Conservation (phyloP, 2,888 invertebrate genomes). For the Suillia variegata region DNA sequence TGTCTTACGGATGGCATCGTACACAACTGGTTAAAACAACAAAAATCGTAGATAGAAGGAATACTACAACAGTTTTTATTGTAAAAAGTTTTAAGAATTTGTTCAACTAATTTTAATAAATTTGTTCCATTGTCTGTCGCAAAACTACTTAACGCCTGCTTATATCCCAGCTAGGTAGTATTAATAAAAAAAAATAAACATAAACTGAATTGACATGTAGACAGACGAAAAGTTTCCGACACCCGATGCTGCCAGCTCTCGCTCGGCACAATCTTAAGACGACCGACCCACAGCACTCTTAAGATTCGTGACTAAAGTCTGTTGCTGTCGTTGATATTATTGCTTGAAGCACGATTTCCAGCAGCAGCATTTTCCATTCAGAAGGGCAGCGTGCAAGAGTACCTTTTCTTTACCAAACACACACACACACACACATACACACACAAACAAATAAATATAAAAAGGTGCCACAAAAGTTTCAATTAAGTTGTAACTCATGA, state of each 20-base stretch:
- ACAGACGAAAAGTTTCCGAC: constrained; percentile 17
- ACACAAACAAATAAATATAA: constrained; percentile 9
- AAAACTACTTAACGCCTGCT: constrained; percentile 55
- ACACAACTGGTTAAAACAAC: too few species aligned
- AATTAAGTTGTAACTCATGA: constrained; percentile 55
- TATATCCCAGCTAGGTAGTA: constrained; percentile 47
- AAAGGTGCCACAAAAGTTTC: constrained; percentile 39
- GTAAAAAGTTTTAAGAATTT: neutral
- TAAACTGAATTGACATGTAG: constrained; percentile 33
- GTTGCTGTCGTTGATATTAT: neutral
- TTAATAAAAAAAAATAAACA: too few species aligned
- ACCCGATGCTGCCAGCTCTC: neutral
- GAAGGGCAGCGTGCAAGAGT: neutral
- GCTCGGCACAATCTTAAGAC: neutral
- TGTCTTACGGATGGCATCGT: too few species aligned
- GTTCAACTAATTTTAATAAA: constrained; percentile 2
- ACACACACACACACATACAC: neutral
- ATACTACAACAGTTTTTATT: too few species aligned
- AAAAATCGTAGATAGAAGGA: too few species aligned
- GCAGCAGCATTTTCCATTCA: neutral
- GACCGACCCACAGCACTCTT: neutral
- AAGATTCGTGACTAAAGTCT: neutral
- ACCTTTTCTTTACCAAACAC: neutral
- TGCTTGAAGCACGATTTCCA: neutral
- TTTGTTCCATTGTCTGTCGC: constrained; percentile 31